Base-by-base conservation (phyloP, 2,797 vertebrate genomes). In the Sardinella longiceps region DNA sequence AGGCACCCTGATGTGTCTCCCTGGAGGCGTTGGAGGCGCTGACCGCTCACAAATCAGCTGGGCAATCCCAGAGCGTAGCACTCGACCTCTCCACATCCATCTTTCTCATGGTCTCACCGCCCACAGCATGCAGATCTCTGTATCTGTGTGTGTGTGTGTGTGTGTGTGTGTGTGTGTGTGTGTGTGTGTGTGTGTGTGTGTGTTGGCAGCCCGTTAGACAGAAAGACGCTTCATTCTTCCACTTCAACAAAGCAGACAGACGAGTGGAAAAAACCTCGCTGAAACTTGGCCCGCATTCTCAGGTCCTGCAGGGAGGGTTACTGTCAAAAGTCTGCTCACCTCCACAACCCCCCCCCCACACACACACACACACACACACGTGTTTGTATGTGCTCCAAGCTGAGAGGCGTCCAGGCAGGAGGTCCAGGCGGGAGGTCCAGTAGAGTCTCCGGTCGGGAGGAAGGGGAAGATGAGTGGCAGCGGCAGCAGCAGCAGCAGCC, bases 161-260 rank as follows among this genome's bases (percentile, higher is more conserved):
- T 1, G 15, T 20, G 2, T 45, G 3, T 43, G 1, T 43, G 33
- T 43, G 20, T 77, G 1, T 1, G 15, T 20, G 2, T 45, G 3
- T 43, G 1, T 43, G 33, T 43, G 20, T 77, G 1, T 1, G 15
- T 20, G 2, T 45, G 3, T 43, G 1, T 43, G 70, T 43, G 70
- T 43, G 70, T 23, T 15, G 15, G 70, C 37, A 3, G 46, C 46
- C 46, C 14, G 66, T 74, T 74, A 43, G 18, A 39, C 33, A 43
- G 15, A 39, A 18, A 43, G 11, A 5, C 7, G 10, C 37, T 39
- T 77, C 70, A 77, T 20, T 33, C 20, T 53, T 20, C 70, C 20
- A 77, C 70, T 77, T 77, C 15, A 43, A 23, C 70, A 77, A 77
- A 77, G 37, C 70, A 43, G 70, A 77, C 28, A 39, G 20, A 77